phyloP scores from a whole-genome alignment of 1,140 invertebrate species.

The Metaphire vulgaris region DNA sequence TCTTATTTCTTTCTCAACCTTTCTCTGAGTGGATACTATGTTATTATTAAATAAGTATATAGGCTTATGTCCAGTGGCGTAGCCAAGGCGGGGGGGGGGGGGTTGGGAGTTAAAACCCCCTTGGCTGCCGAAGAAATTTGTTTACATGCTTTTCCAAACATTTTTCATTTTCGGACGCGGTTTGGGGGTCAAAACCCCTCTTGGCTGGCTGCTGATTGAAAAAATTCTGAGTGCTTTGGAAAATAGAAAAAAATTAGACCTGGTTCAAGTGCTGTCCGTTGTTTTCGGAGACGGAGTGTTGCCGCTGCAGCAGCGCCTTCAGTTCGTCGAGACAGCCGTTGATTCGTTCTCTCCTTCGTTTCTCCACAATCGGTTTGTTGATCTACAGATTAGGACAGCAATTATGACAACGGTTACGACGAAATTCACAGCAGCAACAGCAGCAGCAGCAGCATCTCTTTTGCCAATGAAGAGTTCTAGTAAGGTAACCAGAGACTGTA shows the following conservation, averaged over 20 bases:
- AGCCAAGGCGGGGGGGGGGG: too few species aligned
- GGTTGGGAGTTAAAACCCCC: neutral
- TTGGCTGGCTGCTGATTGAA: neutral
- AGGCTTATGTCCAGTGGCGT: too few species aligned
- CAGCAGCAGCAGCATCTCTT: neutral
- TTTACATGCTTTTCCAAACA: too few species aligned
- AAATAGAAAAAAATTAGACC: neutral
- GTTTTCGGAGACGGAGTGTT: neutral
- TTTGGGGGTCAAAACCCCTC: neutral
- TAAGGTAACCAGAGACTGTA: neutral
- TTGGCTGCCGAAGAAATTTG: neutral
- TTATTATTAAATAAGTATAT: too few species aligned
- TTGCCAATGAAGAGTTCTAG: neutral
- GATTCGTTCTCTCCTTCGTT: slow-evolving; percentile 8
- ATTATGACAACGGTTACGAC: neutral
- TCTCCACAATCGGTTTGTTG: slow-evolving; percentile 5
- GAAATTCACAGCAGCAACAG: neutral
- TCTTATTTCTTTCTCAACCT: too few species aligned
- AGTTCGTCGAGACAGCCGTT: slow-evolving; percentile 9
- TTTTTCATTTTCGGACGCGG: too few species aligned
- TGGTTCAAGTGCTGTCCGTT: neutral
- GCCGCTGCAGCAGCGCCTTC: neutral
- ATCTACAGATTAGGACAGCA: neutral
- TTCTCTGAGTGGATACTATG: too few species aligned
- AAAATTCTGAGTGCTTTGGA: neutral